A percentile compares a stretch with the other conserved stretches of the same genome.
These are phyloP conservation scores for Dioctria rufipes DNA, from an alignment of 2,888 invertebrate species.

Conservation along the genomic window DNA sequence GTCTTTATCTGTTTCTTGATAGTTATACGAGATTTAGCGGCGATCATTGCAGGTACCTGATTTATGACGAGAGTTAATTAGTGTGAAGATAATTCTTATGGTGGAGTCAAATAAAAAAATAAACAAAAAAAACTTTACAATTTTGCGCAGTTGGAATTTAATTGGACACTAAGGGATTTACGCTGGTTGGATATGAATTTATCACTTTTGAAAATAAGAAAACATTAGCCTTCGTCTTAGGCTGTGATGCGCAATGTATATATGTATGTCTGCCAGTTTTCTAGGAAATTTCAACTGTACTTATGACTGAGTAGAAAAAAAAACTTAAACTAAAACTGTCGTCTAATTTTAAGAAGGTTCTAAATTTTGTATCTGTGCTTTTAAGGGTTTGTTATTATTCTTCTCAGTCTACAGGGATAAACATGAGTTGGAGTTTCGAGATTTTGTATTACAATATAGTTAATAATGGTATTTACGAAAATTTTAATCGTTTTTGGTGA, in stretches of 20 bases:
- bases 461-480: no score
- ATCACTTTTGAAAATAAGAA: conserved; percentile 20
- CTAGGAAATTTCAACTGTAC: no score
- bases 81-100: conserved; percentile 51
- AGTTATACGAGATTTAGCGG: conserved; percentile 28
- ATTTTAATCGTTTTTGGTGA: no score
- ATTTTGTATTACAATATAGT: no score
- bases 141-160: conserved; percentile 38
- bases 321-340: no score
- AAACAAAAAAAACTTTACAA: neutral
- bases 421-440: no score
- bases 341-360: no score
- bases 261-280: no score
- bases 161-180: conserved; percentile 44
- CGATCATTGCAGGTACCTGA: conserved; percentile 57
- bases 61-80: conserved; percentile 58
- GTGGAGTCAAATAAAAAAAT: conserved; percentile 9
- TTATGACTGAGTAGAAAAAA: no score
- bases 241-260: neutral
- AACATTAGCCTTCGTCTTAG: neutral
- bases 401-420: no score
- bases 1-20: conserved; percentile 36
- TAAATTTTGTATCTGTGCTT: no score
- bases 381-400: no score
- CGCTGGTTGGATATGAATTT: conserved; percentile 30